Evolutionary conservation across 2,797 vertebrate genomes (phyloP), one percentile per base, ranked within the genome.

Genomic region (Centropyge bicolor): DNA sequence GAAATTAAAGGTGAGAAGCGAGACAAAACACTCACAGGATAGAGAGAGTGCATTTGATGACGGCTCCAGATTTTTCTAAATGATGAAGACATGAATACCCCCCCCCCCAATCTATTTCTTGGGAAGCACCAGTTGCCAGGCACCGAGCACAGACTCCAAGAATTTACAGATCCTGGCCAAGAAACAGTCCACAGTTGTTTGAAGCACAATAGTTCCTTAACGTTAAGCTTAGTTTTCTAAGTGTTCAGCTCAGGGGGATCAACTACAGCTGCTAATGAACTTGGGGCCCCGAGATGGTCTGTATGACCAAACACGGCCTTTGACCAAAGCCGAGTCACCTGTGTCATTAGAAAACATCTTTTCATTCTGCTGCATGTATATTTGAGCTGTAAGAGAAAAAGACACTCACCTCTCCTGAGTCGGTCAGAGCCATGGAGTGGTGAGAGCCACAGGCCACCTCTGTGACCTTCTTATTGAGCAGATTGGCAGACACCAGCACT

Each of bases 371-470:
- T n/a, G 6, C 9, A 6, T 35, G 24, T 19, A 41, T 13, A 67
- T 48, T 49, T 79, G 17, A 59, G 43, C 22, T 17, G 27, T 66
- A 24, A 66, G 60, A 31, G 12, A 31, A 40, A 22, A 36, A 2
- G 40, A 74, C 56, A 81, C 91, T 96, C 93, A 99, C 98, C 92
- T 99, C 98, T 83, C 98, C 98, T 70, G 97, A 95, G 86, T 96
- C 93, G 0, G 97, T 97, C 81, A 98, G 90, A 0, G 95, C 97
- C 96, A 99, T 94, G 11, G 98, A 98, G 92, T 99, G 98, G 89
- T 98, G 98, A n/a, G 97, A 99, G 55, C 98, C 98, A 92, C 98
- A 99, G 43, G 98, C 96, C 76, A 99, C 98, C 91, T 97, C 95
- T 8, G 94, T 94, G 85, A 99, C 96, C 90, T 95, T 97, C 92